These are phyloP conservation scores for Acanthisitta chloris DNA, from an alignment of 2,113 vertebrate genomes.

Conservation along the genomic window DNA sequence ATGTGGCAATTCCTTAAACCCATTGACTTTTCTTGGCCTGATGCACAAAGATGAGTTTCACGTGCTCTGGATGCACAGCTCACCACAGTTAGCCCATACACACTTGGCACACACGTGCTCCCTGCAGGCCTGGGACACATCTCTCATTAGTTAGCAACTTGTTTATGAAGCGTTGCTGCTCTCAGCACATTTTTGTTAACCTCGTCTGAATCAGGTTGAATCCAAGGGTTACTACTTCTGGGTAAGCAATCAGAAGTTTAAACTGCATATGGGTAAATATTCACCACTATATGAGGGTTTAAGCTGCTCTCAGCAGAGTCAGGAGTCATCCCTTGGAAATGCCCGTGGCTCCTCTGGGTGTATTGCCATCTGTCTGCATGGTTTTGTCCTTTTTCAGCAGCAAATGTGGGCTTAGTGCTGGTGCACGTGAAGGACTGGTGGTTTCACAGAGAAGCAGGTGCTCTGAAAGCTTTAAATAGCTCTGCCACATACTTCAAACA, in stretches of 20 bases:
- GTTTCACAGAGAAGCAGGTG: conserved; percentile 27
- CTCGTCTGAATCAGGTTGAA: neutral
- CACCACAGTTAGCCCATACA: neutral
- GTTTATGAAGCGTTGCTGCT: neutral
- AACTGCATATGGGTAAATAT: neutral
- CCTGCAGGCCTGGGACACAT: neutral
- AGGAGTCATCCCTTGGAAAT: neutral
- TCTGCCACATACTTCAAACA: neutral
- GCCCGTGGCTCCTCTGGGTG: neutral
- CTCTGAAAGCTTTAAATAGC: conserved; percentile 20
- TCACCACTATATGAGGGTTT: neutral
- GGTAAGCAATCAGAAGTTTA: conserved; percentile 41
- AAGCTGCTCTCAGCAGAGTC: neutral
- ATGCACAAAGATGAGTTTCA: neutral
- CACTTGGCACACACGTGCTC: rapidly evolving
- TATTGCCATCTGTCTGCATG: neutral
- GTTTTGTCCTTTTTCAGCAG: neutral
- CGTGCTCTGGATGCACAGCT: neutral
- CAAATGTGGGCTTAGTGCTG: neutral
- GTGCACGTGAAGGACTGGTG: neutral
- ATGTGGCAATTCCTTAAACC: neutral
- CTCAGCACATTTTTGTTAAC: conserved; percentile 25
- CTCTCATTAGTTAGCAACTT: neutral
- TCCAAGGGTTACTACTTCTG: conserved; percentile 11
- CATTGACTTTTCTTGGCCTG: neutral